Evolutionary conservation across 2,888 invertebrate genomes (phyloP), one percentile per base, ranked within the genome.

Genomic region (Tinea pellionella): DNA sequence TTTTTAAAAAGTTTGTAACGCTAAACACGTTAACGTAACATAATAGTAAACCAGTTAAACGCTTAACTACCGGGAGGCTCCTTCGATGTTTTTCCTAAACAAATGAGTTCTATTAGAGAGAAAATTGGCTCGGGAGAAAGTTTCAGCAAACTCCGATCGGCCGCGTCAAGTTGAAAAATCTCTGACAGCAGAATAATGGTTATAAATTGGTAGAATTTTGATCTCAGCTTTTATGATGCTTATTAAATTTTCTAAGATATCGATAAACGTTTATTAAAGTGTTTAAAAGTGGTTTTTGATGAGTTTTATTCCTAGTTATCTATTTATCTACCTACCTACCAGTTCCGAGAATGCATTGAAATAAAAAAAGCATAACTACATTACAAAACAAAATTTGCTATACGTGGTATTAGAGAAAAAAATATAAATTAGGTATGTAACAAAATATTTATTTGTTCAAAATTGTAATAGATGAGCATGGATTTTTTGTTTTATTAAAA

Each of bases 41-140:
- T 2, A 15, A 47, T 47, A 47, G 15, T 15, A 8, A 16, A 4
- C 13, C 47, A 47, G 47, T 15, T 53, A 53, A 53, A 53, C 53
- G 53, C 24, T 24, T 53, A 53, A 53, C 53, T 53, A 53, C 53
- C 53, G 53, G 16, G 53, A 53, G 24, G 53, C 53, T 53, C 66
- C 64, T 57, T 65, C 64, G 68, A 72, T 70, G 74, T 74, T 75
- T 73, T 73, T 73, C 68, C 70, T 66, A 68, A 78, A 78, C 77
- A 79, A 79, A 79, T 80, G 74, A 66, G 69, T 32, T 66, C 74
- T 72, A 76, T 80, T 79, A 80, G 75, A 73, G 70, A 71, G 74
- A 70, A 77, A 79, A 80, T 80, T 80, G 76, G 73, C 71, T 78
- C 64, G 63, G 24, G 67, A 18, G 67, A 76, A 80, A 77, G 70